A percentile compares a stretch with the other conserved stretches of the same genome.
Conservation (phyloP, 2,113 vertebrate species). For the Mandrillus leucophaeus region DNA sequence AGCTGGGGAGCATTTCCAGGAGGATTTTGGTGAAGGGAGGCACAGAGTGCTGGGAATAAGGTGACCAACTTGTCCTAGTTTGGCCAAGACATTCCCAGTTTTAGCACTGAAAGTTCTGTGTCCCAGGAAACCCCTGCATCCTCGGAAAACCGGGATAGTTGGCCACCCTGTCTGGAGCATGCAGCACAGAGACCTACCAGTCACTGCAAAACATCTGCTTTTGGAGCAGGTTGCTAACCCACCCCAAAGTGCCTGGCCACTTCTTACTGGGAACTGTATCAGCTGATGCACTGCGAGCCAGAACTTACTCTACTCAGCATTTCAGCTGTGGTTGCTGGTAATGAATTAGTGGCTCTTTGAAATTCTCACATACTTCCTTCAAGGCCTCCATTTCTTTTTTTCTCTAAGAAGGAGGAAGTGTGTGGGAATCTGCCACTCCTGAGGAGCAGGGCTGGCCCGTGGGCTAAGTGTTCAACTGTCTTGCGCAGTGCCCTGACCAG, state of each 20-base stretch:
- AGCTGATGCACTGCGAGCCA: background rate
- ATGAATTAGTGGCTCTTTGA: background rate
- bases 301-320: background rate
- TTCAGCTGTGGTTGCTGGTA: background rate
- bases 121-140: background rate
- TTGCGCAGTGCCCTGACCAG: background rate
- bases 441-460: background rate
- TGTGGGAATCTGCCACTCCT: background rate
- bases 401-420: background rate
- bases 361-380: background rate
- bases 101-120: background rate
- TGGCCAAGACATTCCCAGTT: background rate
- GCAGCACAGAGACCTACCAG: background rate
- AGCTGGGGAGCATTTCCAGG: background rate
- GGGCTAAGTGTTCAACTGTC: rapidly evolving
- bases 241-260: background rate
- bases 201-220: background rate
- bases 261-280: background rate
- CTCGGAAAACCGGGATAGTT: background rate
- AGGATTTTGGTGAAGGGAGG: background rate
- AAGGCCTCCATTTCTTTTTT: background rate
- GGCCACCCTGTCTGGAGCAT: too few species aligned
- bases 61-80: background rate
- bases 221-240: background rate
- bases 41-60: background rate